These are phyloP conservation scores for Drosophila antonietae DNA, from an alignment of 2,888 invertebrate genomes.

Conservation along the genomic window DNA sequence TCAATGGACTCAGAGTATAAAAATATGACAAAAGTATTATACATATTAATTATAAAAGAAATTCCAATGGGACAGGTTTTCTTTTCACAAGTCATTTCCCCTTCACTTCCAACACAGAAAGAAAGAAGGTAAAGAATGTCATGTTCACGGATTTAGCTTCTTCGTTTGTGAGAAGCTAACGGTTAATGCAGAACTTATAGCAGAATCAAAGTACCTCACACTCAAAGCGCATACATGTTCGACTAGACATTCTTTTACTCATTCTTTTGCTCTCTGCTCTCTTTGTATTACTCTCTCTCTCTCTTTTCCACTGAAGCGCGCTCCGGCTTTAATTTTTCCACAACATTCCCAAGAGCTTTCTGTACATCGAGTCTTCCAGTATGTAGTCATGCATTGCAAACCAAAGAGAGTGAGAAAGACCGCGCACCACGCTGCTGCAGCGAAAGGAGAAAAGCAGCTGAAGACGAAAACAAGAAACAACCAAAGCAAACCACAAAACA, in stretches of 20 bases:
- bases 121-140: constrained; percentile 5
- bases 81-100: constrained; percentile 4
- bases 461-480: constrained; percentile 43
- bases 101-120: neutral
- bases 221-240: constrained; percentile 27
- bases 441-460: constrained; percentile 27
- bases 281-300: neutral
- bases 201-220: constrained; percentile 25
- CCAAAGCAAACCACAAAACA: constrained; percentile 29
- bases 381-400: constrained; percentile 36
- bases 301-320: neutral
- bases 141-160: no score
- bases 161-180: neutral
- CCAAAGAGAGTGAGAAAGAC: constrained; percentile 1
- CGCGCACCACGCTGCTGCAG: constrained; percentile 15
- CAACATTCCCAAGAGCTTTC: constrained; percentile 32
- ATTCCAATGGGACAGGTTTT: constrained; percentile 4
- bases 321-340: neutral
- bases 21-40: no score
- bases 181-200: neutral
- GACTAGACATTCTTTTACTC: neutral
- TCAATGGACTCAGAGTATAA: no score
- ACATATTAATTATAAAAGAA: neutral
- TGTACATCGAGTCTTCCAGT: constrained; percentile 11
- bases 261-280: neutral